Conservation (phyloP, 1,140 invertebrate genomes). For the Scaptodrosophila lebanonensis region DNA sequence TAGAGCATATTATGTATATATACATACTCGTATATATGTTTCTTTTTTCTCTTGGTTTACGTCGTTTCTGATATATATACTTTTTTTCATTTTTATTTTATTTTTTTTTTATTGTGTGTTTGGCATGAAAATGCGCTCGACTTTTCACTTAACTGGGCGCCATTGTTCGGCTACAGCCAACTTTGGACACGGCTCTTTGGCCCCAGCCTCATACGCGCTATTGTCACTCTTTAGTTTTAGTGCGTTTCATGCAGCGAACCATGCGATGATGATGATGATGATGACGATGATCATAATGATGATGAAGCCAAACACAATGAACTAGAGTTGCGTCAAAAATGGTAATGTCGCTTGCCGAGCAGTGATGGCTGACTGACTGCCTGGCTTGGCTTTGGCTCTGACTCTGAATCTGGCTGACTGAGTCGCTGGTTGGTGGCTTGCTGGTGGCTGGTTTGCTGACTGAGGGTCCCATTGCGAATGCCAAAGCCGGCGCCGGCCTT, state of each 20-base stretch:
- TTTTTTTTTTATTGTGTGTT: conserved; percentile 19
- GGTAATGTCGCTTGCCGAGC: conserved; percentile 14
- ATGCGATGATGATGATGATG: conserved; percentile 36
- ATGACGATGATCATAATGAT: too few relatives aligned
- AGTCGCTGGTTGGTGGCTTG: too few relatives aligned
- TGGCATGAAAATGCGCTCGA: conserved; percentile 31
- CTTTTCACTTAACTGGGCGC: conserved; percentile 43
- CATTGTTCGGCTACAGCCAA: conserved; percentile 31
- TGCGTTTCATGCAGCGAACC: conserved; percentile 44
- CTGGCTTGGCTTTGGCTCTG: too few relatives aligned
- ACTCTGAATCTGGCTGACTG: background rate
- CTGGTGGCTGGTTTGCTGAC: too few relatives aligned
- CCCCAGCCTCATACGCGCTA: conserved; percentile 32
- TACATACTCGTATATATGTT: too few relatives aligned
- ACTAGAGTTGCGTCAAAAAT: conserved; percentile 10
- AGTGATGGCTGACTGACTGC: conserved; percentile 16
- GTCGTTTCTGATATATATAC: too few relatives aligned
- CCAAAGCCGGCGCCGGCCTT: too few relatives aligned
- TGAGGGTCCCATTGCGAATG: too few relatives aligned
- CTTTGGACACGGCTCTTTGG: conserved; percentile 36
- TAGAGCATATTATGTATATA: conserved; percentile 33
- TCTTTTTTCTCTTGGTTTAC: conserved; percentile 16
- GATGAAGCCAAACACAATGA: conserved; percentile 12
- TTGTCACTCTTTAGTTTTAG: conserved; percentile 44
- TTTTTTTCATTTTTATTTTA: too few relatives aligned